A percentile compares a stretch with the other conserved stretches of the same genome.
phyloP scores from a whole-genome alignment of 2,888 invertebrate genomes.

The Drosophila setosimentum region DNA sequence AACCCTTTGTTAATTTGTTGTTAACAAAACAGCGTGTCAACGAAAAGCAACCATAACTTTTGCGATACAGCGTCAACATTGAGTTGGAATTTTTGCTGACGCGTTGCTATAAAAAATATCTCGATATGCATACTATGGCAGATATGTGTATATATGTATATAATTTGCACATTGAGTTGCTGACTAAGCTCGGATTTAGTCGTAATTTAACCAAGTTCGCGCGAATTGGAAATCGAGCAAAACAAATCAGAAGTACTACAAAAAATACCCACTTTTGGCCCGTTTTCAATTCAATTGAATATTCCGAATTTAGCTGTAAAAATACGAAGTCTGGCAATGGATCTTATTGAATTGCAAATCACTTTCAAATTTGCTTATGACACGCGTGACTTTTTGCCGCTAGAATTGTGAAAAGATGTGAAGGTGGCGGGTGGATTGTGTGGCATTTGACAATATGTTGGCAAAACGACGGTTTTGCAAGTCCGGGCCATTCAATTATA shows the following conservation, averaged over 20 bases:
- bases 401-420: background rate
- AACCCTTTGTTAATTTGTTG: constrained; percentile 63
- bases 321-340: constrained; percentile 27
- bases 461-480: constrained; percentile 10
- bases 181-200: constrained; percentile 67
- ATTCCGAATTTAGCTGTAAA: constrained; percentile 39
- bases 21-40: constrained; percentile 64
- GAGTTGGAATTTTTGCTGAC: constrained; percentile 54
- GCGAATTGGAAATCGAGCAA: constrained; percentile 43
- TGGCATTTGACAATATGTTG: constrained; percentile 27
- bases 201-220: constrained; percentile 72
- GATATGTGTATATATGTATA: constrained; percentile 40
- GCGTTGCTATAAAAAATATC: constrained; percentile 18
- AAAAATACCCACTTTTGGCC: constrained; percentile 44
- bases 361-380: constrained; percentile 46
- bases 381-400: constrained; percentile 22
- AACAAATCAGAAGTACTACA: background rate
- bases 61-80: constrained; percentile 47
- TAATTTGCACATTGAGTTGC: constrained; percentile 52
- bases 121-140: constrained; percentile 37
- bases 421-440: background rate
- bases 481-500: constrained; percentile 38
- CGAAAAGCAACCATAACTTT: constrained; percentile 26
- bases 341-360: constrained; percentile 68
- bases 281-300: constrained; percentile 59